phyloP scores from a whole-genome alignment of 2,888 invertebrate species.

The Chrysolina americana region DNA sequence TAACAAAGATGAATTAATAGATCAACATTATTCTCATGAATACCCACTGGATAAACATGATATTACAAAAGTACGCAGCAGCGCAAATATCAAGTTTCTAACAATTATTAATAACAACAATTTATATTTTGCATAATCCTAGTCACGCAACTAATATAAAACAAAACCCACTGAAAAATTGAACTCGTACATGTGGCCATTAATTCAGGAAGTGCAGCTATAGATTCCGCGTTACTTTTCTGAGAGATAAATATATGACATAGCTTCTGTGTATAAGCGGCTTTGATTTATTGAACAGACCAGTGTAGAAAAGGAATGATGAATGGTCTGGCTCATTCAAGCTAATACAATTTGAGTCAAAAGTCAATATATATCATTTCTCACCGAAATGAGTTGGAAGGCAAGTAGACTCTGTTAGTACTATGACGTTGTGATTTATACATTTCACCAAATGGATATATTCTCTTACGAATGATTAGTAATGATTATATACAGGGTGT shows the following conservation, averaged over 20 bases:
- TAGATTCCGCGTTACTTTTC: conserved; percentile 2
- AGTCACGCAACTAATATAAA: conserved; percentile 1
- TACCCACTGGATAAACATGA: not conserved
- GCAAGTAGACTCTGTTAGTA: not conserved
- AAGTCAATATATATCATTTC: conserved; percentile 2
- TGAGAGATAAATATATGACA: conserved; percentile 1
- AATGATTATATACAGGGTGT: too few relatives aligned
- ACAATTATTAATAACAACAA: not conserved
- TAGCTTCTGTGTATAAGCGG: not conserved
- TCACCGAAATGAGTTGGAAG: not conserved
- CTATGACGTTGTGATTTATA: not conserved
- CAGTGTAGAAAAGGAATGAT: not conserved
- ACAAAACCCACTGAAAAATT: not conserved
- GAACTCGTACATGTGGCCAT: not conserved
- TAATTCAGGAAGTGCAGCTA: conserved; percentile 9
- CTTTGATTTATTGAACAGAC: conserved; percentile 4
- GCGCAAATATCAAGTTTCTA: conserved; percentile 3
- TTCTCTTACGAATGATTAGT: too few relatives aligned
- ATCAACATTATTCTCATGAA: not conserved
- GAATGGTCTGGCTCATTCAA: not conserved
- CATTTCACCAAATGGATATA: too few relatives aligned
- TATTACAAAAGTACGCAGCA: not conserved
- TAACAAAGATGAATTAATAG: not conserved
- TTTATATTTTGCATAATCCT: conserved; percentile 1
- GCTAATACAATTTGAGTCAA: not conserved